A percentile compares a stretch with the other conserved stretches of the same genome.
Evolutionary conservation across 2,113 vertebrate genomes (phyloP).

Genomic region (Paraplagusia blochii): DNA sequence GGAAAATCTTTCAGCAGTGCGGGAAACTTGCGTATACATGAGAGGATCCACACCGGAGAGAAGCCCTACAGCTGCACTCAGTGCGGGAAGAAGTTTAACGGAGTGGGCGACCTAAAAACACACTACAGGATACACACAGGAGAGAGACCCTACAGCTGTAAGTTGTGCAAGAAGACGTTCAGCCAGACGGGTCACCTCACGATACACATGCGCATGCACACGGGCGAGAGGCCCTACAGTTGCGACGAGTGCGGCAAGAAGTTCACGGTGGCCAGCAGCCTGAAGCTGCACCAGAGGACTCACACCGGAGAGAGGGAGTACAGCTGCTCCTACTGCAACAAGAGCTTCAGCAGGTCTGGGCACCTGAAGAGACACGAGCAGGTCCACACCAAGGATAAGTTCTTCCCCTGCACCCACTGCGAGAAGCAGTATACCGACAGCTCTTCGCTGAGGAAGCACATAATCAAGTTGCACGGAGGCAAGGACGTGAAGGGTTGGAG

Average conservation of each 20-base stretch:
- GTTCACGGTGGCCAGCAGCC: constrained; percentile 76
- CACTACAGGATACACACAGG: constrained; percentile 76
- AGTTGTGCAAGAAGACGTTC: constrained; percentile 75
- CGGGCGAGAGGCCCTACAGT: constrained; percentile 72
- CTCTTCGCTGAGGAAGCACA: constrained; percentile 62
- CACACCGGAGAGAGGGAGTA: constrained; percentile 76
- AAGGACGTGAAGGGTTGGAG: constrained; percentile 30
- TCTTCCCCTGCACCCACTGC: constrained; percentile 55
- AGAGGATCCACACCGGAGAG: constrained; percentile 73
- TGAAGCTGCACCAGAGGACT: constrained; percentile 73
- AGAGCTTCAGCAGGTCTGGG: constrained; percentile 71
- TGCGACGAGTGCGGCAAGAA: constrained; percentile 69
- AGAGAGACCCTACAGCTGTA: constrained; percentile 73
- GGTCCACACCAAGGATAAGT: constrained; percentile 72
- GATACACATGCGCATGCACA: constrained; percentile 78
- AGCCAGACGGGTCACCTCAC: constrained; percentile 76
- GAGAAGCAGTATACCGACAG: constrained; percentile 63
- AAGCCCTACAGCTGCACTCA: constrained; percentile 73
- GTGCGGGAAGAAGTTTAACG: constrained; percentile 74
- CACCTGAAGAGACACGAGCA: constrained; percentile 75
- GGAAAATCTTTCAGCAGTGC: constrained; percentile 71
- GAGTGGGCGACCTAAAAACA: constrained; percentile 71
- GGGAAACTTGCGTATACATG: constrained; percentile 71
- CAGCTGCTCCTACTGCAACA: constrained; percentile 68
- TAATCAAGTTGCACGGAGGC: constrained; percentile 52